A percentile compares a stretch with the other conserved stretches of the same genome.
Conservation (phyloP, 2,113 vertebrate species). For the Vombatus ursinus region DNA sequence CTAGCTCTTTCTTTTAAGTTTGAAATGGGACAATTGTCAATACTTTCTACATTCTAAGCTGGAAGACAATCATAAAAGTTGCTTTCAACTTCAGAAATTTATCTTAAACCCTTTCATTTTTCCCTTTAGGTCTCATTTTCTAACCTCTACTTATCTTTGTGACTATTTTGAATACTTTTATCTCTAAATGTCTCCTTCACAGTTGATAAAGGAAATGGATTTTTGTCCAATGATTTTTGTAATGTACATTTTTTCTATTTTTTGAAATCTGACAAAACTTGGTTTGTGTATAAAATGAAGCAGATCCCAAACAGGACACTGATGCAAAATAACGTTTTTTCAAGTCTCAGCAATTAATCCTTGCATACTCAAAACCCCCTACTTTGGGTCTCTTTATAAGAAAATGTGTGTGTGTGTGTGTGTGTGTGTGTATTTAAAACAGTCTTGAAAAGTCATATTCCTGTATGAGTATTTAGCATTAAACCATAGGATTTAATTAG, state of each 20-base stretch:
- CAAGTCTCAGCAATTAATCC: neutral
- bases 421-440: slow-evolving; percentile 22
- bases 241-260: neutral
- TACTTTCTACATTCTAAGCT: slow-evolving; percentile 22
- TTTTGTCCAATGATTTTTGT: neutral
- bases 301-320: slow-evolving; percentile 18
- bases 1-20: neutral
- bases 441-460: slow-evolving; percentile 3
- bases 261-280: neutral
- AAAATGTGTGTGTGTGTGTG: slow-evolving; percentile 21
- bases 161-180: neutral
- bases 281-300: slow-evolving; percentile 24
- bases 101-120: neutral
- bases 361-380: neutral
- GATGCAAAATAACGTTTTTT: slow-evolving; percentile 28
- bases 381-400: neutral
- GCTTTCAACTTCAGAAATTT: neutral
- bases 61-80: neutral
- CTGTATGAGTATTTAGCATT: slow-evolving; percentile 12
- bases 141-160: slow-evolving; percentile 12
- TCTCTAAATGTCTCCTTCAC: neutral
- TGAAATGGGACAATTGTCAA: neutral
- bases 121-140: neutral
- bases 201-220: slow-evolving; percentile 4
- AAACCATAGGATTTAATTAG: neutral